Base-by-base conservation (phyloP, 2,797 vertebrate species). In the Sparus aurata region DNA sequence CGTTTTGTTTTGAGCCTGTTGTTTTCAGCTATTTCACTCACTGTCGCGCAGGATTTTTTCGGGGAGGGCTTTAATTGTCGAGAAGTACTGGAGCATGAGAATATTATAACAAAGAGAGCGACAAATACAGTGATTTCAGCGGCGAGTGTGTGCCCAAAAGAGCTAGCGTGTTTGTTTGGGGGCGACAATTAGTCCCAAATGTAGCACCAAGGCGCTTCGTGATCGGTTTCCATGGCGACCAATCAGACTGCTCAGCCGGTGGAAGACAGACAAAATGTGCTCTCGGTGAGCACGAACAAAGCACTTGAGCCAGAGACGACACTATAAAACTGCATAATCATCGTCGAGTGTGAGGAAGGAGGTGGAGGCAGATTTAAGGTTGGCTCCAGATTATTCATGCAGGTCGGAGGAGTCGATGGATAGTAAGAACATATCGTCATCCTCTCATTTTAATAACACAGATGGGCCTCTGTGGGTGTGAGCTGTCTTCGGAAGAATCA, bases 221-320 rank as follows among this genome's bases (percentile, higher is more conserved):
- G 74, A 85, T 75, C 86, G 60, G 93, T 93, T 91, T 91, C 91
- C 92, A 92, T 92, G 92, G 80, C 71, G 69, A 93, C 91, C 78
- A 80, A 89, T 90, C 87, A 88, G 87, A 80, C 79, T 77, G 87
- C 84, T 87, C 85, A 84, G 66, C 52, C 73, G 13, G 68, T n/a
- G 68, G 72, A 77, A 69, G 80, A 58, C 59, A 27, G 72, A 76
- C 1, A 66, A 87, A 84, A 85, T 76, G 62, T 78, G 69, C 49
- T 70, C 17, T 60, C 73, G 87, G 82, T 80, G 83, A 86, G 78
- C 50, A 16, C 1, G 57, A 69, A 86, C 73, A 84, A 83, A 86
- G 60, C 12, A 5, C 77, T 71, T 38, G 54, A 73, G 75, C 67
- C 65, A 4, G n/a, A 75, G 52, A 85, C 58, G 70, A 75, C 68